These are phyloP conservation scores for Cyanistes caeruleus DNA, from an alignment of 2,113 vertebrate species.

Conservation along the genomic window DNA sequence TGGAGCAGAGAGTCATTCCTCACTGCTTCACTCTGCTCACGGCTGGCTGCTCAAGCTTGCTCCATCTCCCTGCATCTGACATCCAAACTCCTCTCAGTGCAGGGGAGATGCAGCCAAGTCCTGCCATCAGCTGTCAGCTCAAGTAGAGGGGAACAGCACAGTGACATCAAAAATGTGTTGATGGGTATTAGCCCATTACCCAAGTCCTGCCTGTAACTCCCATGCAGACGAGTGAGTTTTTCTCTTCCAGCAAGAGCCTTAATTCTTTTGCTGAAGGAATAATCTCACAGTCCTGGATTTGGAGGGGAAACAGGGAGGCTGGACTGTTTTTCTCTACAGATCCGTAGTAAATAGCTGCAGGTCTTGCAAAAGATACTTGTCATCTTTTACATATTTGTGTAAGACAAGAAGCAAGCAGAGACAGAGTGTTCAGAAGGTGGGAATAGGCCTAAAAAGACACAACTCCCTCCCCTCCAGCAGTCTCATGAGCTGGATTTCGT, in stretches of 20 bases:
- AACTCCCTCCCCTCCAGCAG: neutral
- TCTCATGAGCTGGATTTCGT: neutral
- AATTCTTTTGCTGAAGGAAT: neutral
- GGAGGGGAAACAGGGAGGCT: neutral
- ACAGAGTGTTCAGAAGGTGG: neutral
- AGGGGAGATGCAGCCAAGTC: constrained; percentile 2
- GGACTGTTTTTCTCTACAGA: neutral
- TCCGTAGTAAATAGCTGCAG: neutral
- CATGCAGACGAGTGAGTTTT: neutral
- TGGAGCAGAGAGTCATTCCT: constrained; percentile 27
- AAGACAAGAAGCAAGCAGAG: neutral
- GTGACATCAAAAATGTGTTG: constrained; percentile 41
- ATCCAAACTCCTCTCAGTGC: constrained; percentile 43
- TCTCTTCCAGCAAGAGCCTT: neutral
- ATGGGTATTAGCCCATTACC: constrained; percentile 35
- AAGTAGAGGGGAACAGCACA: constrained; percentile 36
- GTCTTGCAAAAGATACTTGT: neutral
- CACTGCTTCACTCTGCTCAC: constrained; percentile 40
- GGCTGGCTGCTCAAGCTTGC: constrained; percentile 69
- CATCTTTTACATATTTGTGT: neutral
- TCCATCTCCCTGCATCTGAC: constrained; percentile 55
- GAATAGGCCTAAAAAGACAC: neutral
- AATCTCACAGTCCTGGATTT: neutral
- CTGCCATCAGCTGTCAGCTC: constrained; percentile 65
- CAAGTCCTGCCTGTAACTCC: constrained; percentile 51